Evolutionary conservation across 2,888 invertebrate species (phyloP).

Genomic region (Nowickia ferox): DNA sequence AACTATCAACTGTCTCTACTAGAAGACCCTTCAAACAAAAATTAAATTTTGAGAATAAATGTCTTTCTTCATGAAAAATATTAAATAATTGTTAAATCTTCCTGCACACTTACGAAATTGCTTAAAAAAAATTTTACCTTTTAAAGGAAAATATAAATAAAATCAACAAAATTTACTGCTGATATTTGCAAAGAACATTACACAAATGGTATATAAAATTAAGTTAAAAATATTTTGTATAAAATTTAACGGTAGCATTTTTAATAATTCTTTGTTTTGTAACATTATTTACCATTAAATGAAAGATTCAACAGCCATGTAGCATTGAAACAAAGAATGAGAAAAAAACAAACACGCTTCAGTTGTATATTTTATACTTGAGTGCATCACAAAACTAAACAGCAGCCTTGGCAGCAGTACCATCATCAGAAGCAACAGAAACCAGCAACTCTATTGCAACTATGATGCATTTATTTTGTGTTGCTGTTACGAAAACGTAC

Average conservation of each 20-base stretch:
- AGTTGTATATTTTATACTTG: constrained; percentile 67
- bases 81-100: too few species aligned
- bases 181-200: too few species aligned
- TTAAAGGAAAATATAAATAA: too few species aligned
- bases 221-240: constrained; percentile 26
- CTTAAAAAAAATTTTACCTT: too few species aligned
- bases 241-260: constrained; percentile 7
- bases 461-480: constrained; percentile 52
- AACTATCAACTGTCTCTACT: too few species aligned
- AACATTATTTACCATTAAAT: constrained; percentile 19
- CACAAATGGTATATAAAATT: background rate
- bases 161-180: too few species aligned
- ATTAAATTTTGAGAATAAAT: too few species aligned
- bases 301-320: constrained; percentile 15
- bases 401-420: background rate
- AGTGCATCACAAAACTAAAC: constrained; percentile 58
- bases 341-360: constrained; percentile 41
- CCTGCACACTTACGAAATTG: too few species aligned
- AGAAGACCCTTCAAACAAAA: too few species aligned
- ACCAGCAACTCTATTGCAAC: constrained; percentile 25
- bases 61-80: too few species aligned
- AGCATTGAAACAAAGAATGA: constrained; percentile 33
- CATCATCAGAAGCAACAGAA: constrained; percentile 33
- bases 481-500: background rate
- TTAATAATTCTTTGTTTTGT: constrained; percentile 15